phyloP scores from a whole-genome alignment of 2,113 vertebrate genomes.

The Rhinopomastus cyanomelas region DNA sequence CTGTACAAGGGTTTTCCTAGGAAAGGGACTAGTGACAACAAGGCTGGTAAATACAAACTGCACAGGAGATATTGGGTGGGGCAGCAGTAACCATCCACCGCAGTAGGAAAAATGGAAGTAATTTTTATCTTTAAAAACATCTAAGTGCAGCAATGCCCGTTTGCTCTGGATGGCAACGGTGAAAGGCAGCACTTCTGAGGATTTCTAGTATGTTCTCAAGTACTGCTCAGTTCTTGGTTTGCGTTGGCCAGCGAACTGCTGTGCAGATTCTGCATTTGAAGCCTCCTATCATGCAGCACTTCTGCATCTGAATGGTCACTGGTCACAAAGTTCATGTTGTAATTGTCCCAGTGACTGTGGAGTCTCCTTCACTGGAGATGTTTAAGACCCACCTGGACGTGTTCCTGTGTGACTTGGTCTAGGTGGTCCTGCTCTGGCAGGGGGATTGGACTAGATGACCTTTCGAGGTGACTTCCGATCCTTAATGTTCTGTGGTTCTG shows the following conservation, averaged over 20 bases:
- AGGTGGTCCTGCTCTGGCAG: no score
- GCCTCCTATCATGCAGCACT: fast-evolving
- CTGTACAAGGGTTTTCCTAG: not conserved
- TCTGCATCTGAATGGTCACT: not conserved
- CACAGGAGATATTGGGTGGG: not conserved
- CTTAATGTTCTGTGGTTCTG: no score
- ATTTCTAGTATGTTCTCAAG: not conserved
- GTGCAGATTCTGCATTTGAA: not conserved
- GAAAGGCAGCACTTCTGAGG: not conserved
- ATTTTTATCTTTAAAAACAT: not conserved
- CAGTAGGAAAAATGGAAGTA: not conserved
- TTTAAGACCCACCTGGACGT: no score
- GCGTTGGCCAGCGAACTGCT: not conserved
- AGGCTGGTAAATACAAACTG: not conserved
- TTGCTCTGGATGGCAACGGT: slow-evolving; percentile 5
- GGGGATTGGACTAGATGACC: no score
- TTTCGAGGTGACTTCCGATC: no score
- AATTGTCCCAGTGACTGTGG: not conserved
- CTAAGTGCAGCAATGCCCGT: not conserved
- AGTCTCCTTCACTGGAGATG: no score
- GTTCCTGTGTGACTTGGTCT: no score
- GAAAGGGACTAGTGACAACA: not conserved
- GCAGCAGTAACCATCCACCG: not conserved
- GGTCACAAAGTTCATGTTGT: not conserved
- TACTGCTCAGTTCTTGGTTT: not conserved